phyloP scores from a whole-genome alignment of 2,888 invertebrate genomes.

The Lasioglossum zephyrum region DNA sequence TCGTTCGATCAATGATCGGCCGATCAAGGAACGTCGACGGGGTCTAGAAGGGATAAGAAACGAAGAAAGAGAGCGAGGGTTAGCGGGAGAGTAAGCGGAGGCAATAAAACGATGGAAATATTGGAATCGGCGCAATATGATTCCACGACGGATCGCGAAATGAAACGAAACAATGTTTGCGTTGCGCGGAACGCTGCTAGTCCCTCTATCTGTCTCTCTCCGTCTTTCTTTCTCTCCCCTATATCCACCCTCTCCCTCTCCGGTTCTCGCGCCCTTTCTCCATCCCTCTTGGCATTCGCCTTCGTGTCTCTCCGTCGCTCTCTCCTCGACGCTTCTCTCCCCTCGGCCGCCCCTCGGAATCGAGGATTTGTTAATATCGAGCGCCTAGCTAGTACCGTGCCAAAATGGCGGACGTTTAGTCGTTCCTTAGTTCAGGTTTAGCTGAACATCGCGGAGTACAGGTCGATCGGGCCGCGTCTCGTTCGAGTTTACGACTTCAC shows the following conservation, averaged over 20 bases:
- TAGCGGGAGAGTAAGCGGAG: background rate
- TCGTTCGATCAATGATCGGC: background rate
- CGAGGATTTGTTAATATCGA: conserved; percentile 77
- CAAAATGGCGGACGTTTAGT: conserved; percentile 78
- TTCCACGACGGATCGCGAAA: conserved; percentile 68
- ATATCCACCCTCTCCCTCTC: background rate
- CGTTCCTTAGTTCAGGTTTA: conserved; percentile 72
- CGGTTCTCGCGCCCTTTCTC: background rate
- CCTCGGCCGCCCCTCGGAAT: conserved; percentile 48
- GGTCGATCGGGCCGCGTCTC: background rate
- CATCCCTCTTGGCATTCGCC: background rate
- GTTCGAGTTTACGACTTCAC: background rate
- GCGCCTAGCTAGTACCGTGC: conserved; percentile 73
- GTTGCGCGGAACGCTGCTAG: conserved; percentile 72
- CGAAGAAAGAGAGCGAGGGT: background rate
- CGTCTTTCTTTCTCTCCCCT: background rate
- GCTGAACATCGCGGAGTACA: conserved; percentile 22
- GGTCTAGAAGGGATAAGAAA: background rate
- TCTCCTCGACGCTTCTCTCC: conserved; percentile 12
- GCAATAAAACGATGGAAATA: conserved; percentile 67
- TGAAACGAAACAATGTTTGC: conserved; percentile 74
- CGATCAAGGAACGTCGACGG: background rate
- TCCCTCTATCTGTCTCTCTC: conserved; percentile 10
- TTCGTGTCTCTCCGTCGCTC: conserved; percentile 3
- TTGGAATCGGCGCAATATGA: conserved; percentile 75